A percentile compares a stretch with the other conserved stretches of the same genome.
Evolutionary conservation across 2,797 vertebrate species (phyloP).

Genomic region (Spinus olivaceus): DNA sequence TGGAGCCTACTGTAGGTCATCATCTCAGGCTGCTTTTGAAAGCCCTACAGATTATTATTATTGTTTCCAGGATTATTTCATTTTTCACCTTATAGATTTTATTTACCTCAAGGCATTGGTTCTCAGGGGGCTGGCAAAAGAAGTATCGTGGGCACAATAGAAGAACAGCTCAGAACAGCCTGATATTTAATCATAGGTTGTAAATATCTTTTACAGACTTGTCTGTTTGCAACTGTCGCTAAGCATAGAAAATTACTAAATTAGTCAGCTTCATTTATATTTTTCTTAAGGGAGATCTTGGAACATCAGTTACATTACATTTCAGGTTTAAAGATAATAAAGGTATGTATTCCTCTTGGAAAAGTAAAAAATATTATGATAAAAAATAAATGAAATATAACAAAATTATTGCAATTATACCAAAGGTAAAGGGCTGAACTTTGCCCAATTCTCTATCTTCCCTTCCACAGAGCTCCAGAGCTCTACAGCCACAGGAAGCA

Average conservation of each 20-base stretch:
- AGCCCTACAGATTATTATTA: neutral
- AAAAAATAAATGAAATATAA: neutral
- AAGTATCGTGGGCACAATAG: neutral
- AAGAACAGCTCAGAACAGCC: slow-evolving; percentile 12
- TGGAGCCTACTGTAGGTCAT: neutral
- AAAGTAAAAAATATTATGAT: neutral
- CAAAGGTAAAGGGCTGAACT: neutral
- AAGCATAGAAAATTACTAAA: neutral
- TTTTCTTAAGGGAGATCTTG: neutral
- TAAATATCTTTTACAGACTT: slow-evolving; percentile 30
- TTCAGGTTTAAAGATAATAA: neutral
- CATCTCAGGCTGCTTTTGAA: neutral
- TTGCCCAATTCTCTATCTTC: neutral
- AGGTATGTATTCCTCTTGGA: neutral
- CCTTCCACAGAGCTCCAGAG: neutral
- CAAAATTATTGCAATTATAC: neutral
- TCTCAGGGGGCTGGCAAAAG: neutral
- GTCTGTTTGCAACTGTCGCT: slow-evolving; percentile 18
- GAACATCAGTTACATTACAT: neutral
- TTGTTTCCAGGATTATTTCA: neutral
- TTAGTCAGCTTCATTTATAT: slow-evolving; percentile 23
- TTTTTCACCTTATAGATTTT: neutral
- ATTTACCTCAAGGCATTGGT: neutral
- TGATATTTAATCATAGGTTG: slow-evolving; percentile 40
- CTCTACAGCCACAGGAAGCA: neutral